Base-by-base conservation (phyloP, 2,113 vertebrate species). In the Calyptomena viridis region DNA sequence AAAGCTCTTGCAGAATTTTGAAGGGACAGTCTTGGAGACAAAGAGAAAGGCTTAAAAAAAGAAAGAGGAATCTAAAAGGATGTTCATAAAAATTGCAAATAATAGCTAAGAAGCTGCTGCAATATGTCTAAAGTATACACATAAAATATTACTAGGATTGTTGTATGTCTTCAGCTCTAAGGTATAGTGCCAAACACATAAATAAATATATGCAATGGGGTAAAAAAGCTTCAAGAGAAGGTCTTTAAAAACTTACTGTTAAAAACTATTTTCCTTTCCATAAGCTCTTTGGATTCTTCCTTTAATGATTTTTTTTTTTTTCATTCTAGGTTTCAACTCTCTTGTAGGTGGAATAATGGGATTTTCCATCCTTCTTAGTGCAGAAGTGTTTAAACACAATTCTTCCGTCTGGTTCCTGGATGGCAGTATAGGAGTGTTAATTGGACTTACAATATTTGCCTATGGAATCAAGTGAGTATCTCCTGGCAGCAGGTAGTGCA, bases 291-390 rank as follows among this genome's bases (percentile, higher is more conserved):
- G 2, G 0, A 1, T 74, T 64, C 47, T 19, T 80, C 19, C 53
- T 20, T n/a, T 68, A 39, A 85, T 62, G 92, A 4, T 21, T 14
- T 69, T 53, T 88, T 85, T 33, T 1, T 2, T 30, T 39, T 27
- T 64, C 28, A 25, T 93, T 95, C 18, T 93, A 99, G 99, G 98
- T 71, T 99, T 99, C 96, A 99, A 99, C 98, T 99, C 99, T 84
- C 96, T 99, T 72, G 99, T 99, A 58, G 99, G 99, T 12, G 98
- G 99, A 6, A 95, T 99, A 89, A 99, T 99, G 99, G 99, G 99
- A 72, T 99, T 99, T 97, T 99, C 99, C 84, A 99, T 99, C 90
- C 98, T 99, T 20, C 98, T 99, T 77, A 99, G 99, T 0, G 99
- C 99, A 0, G 99, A 99, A 89, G 99, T 99, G 68, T 99, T 98